Base-by-base conservation (phyloP, 2,888 invertebrate species). In the Pammene aurita region DNA sequence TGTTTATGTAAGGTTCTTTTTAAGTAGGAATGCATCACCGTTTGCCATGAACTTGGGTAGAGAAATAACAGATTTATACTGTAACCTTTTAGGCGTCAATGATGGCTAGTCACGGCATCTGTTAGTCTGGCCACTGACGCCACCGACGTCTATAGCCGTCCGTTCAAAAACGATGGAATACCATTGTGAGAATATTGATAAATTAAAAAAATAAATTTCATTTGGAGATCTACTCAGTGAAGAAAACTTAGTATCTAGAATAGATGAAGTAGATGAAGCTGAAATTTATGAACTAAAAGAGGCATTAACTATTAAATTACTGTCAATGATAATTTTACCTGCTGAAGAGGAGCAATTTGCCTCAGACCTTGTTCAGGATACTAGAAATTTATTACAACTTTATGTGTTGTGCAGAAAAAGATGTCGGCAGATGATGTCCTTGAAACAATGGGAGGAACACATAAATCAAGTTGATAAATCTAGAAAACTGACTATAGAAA, bases 401-500 rank as follows among this genome's bases (percentile, higher is more conserved):
- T 87, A 93, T 78, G 78, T 88, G 63, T 77, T 93, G 34, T 78
- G 87, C 14, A 87, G 93, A 70, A 89, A 88, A 75, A 87, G 96
- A 52, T 93, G 93, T 72, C 88, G 90, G 7, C 96, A 97, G 77
- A 77, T 95, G 60, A 87, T 88, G 75, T 91, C 93, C 9, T 82
- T 97, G 46, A 87, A 93, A 72, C 89, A 94, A 13, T 98, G 97
- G 96, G 96, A 97, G 81, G 86, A 93, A 4, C 93, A 94, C 66
- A 94, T 98, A 72, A 98, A 98, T 80, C 82, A 85, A 41, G 94
- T 96, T 16, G 95, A 95, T 72, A 94, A 94, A 42, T 93, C 94
- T n/a, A 96, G 96, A 5, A 89, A 93, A 1, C 94, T 98, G 34
- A 84, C 82, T 66, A 95, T 99, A 0, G 96, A 96, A 84, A 99